Percentiles rank a stretch among this genome's conserved stretches.
Conservation (phyloP, 1,140 invertebrate species). For the Oryzaephilus surinamensis region DNA sequence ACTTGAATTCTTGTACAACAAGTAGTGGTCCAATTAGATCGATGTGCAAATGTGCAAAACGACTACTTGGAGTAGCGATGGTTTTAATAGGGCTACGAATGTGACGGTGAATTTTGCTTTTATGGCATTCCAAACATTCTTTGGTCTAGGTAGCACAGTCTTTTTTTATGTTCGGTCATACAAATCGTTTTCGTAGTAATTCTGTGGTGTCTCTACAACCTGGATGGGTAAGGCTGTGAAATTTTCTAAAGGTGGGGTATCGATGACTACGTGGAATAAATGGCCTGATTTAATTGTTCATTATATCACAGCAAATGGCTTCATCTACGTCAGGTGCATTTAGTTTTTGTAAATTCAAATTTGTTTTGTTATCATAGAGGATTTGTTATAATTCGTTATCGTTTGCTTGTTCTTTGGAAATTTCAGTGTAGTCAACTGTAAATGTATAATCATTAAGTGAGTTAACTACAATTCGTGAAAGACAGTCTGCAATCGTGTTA, state of each 20-base stretch:
- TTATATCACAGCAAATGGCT: not conserved
- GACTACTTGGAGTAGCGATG: constrained; percentile 13
- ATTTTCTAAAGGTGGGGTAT: not conserved
- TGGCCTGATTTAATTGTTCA: not conserved
- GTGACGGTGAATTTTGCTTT: not conserved
- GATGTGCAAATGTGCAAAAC: constrained; percentile 24
- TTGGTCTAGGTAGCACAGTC: not conserved
- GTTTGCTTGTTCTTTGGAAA: not conserved
- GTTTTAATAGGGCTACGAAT: constrained; percentile 11
- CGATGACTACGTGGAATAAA: not conserved
- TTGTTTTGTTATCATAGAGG: too few species aligned
- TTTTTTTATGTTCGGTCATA: constrained; percentile 1
- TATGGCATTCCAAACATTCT: not conserved
- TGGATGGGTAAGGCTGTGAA: not conserved
- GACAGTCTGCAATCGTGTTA: constrained; percentile 27
- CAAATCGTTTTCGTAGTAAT: not conserved
- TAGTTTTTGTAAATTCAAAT: too few species aligned
- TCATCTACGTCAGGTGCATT: too few species aligned
- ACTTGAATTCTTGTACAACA: constrained; percentile 23
- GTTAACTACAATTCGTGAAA: constrained; percentile 18
- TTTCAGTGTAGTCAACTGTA: not conserved
- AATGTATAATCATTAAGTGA: not conserved
- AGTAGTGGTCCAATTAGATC: constrained; percentile 31
- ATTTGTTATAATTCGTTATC: not conserved
- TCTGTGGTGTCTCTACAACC: not conserved